A percentile compares a stretch with the other conserved stretches of the same genome.
Evolutionary conservation across 1,140 invertebrate genomes (phyloP).

Genomic region (Temnothorax curvispinosus): DNA sequence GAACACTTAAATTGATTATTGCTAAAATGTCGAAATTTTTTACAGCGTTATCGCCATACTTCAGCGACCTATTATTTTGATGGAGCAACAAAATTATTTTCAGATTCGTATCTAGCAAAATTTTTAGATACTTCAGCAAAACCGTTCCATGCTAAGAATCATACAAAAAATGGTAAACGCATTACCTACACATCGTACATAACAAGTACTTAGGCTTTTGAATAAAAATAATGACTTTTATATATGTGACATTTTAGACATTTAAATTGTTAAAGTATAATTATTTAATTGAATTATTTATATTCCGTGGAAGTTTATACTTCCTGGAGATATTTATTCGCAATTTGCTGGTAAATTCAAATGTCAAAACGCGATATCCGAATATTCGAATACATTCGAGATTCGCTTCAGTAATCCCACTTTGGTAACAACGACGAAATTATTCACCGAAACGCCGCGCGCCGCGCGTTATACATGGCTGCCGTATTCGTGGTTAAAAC

Average conservation of each 20-base stretch:
- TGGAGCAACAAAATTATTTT: too few relatives aligned
- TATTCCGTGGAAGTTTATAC: background rate
- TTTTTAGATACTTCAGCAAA: too few relatives aligned
- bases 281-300: background rate
- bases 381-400: conserved; percentile 11
- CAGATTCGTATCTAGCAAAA: too few relatives aligned
- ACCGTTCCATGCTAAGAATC: too few relatives aligned
- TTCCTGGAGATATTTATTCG: background rate
- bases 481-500: conserved; percentile 61
- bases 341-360: background rate
- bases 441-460: conserved; percentile 61
- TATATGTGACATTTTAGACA: background rate
- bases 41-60: too few relatives aligned
- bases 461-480: background rate
- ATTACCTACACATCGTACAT: background rate
- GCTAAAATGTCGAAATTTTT: too few relatives aligned
- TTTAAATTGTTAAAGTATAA: background rate
- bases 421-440: conserved; percentile 50
- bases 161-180: background rate
- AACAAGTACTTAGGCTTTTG: background rate
- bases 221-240: background rate
- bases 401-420: conserved; percentile 20
- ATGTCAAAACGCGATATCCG: background rate
- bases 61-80: too few relatives aligned
- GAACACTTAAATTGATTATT: too few relatives aligned